Conservation (phyloP, 2,888 invertebrate species). For the Cryptophagus acutangulus region DNA sequence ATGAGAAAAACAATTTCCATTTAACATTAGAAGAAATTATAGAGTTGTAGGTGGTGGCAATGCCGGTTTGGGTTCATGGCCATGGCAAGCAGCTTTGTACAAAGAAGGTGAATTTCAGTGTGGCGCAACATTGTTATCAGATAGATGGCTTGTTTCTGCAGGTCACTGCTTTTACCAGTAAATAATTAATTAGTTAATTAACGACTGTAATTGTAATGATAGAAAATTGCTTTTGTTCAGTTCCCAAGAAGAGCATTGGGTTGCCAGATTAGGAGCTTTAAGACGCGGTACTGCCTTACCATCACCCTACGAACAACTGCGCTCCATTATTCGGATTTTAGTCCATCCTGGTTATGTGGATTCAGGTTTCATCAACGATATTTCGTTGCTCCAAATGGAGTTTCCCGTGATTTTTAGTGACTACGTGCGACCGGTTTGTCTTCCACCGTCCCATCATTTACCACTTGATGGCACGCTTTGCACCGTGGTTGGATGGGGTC, state of each 20-base stretch:
- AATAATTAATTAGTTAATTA: conserved; percentile 38
- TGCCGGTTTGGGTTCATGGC: conserved; percentile 73
- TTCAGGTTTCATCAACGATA: conserved; percentile 73
- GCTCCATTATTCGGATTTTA: conserved; percentile 60
- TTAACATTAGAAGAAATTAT: conserved; percentile 43
- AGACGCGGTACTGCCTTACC: conserved; percentile 67
- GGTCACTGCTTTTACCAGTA: conserved; percentile 80
- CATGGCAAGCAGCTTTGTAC: conserved; percentile 82
- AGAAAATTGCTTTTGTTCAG: conserved; percentile 44
- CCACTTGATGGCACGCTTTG: conserved; percentile 64
- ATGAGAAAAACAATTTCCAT: conserved; percentile 4
- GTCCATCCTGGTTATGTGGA: conserved; percentile 72
- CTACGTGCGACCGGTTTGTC: conserved; percentile 60
- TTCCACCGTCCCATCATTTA: conserved; percentile 57
- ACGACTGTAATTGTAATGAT: conserved; percentile 4
- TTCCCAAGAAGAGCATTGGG: conserved; percentile 71
- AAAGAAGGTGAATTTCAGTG: conserved; percentile 82
- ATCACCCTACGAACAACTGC: conserved; percentile 69
- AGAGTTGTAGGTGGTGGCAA: conserved; percentile 79
- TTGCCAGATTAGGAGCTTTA: conserved; percentile 71
- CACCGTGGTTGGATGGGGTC: conserved; percentile 79
- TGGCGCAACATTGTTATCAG: conserved; percentile 68
- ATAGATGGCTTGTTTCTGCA: conserved; percentile 71
- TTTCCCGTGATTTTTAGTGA: conserved; percentile 58
- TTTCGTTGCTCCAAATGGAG: conserved; percentile 63